Conservation (phyloP, 2,797 vertebrate species). For the Myotis findleyi region DNA sequence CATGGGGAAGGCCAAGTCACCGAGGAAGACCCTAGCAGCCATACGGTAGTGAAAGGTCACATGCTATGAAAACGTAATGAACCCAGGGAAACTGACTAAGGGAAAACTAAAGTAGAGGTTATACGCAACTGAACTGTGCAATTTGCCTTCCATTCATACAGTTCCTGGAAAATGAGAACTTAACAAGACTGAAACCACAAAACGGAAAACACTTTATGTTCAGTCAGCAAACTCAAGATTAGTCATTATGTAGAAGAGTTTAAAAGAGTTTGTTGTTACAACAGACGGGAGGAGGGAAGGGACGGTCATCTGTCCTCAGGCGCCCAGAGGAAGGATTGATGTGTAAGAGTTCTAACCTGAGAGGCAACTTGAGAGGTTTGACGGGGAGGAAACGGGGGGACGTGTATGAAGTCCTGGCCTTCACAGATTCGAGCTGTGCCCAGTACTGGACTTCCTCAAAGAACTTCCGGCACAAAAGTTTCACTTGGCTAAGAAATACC, state of each 20-base stretch:
- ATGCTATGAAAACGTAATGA: background rate
- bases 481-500: constrained; percentile 51
- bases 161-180: constrained; percentile 79
- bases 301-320: constrained; percentile 26
- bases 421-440: background rate
- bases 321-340: constrained; percentile 37
- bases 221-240: constrained; percentile 76
- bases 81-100: background rate
- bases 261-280: background rate
- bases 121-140: constrained; percentile 66
- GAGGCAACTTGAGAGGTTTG: background rate
- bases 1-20: background rate
- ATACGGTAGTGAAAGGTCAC: background rate
- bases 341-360: background rate
- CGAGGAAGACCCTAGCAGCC: background rate
- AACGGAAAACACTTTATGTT: constrained; percentile 73
- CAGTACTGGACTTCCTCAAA: constrained; percentile 61
- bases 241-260: background rate
- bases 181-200: constrained; percentile 67
- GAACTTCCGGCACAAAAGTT: constrained; percentile 51
- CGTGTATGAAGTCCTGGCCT: background rate
- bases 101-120: constrained; percentile 48
- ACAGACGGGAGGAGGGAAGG: background rate
- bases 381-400: background rate
- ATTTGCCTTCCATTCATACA: constrained; percentile 70